phyloP scores from a whole-genome alignment of 2,888 invertebrate species.

The Gymnosoma rotundatum region DNA sequence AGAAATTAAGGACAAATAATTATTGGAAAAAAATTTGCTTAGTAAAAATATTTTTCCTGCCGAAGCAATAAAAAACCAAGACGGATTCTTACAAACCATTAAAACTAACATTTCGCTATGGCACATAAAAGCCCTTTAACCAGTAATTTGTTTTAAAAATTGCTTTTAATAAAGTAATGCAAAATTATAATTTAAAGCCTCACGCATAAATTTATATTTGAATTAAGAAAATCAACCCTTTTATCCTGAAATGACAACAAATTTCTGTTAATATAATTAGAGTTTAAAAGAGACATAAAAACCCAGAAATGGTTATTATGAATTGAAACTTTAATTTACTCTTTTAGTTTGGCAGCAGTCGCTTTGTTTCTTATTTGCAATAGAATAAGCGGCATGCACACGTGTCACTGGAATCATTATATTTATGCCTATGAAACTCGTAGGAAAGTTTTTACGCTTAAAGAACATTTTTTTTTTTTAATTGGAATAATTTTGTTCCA shows the following conservation, averaged over 20 bases:
- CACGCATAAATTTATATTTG: background rate
- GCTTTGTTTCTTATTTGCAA: slow-evolving; percentile 12
- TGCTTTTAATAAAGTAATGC: slow-evolving; percentile 28
- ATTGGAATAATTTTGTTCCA: slow-evolving; percentile 39
- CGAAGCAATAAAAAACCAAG: too few relatives aligned
- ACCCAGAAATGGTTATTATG: slow-evolving; percentile 24
- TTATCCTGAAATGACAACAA: slow-evolving; percentile 4
- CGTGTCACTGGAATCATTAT: slow-evolving; percentile 40
- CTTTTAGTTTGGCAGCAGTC: slow-evolving; percentile 37
- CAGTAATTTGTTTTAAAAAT: background rate
- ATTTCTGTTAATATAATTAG: slow-evolving; percentile 4
- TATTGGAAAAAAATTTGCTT: too few relatives aligned
- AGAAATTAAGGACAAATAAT: too few relatives aligned
- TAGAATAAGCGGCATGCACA: slow-evolving; percentile 40
- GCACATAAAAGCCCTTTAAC: background rate
- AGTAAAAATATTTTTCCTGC: too few relatives aligned
- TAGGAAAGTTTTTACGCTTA: slow-evolving; percentile 47
- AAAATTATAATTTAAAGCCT: slow-evolving; percentile 10
- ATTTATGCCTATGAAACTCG: background rate
- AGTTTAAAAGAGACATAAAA: slow-evolving; percentile 11
- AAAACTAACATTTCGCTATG: background rate
- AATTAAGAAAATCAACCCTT: slow-evolving; percentile 43
- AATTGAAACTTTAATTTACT: slow-evolving; percentile 46
- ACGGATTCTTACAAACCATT: too few relatives aligned
- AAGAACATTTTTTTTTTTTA: slow-evolving; percentile 15